A percentile compares a stretch with the other conserved stretches of the same genome.
Evolutionary conservation across 2,797 vertebrate genomes (phyloP).

Genomic region (Todus mexicanus): DNA sequence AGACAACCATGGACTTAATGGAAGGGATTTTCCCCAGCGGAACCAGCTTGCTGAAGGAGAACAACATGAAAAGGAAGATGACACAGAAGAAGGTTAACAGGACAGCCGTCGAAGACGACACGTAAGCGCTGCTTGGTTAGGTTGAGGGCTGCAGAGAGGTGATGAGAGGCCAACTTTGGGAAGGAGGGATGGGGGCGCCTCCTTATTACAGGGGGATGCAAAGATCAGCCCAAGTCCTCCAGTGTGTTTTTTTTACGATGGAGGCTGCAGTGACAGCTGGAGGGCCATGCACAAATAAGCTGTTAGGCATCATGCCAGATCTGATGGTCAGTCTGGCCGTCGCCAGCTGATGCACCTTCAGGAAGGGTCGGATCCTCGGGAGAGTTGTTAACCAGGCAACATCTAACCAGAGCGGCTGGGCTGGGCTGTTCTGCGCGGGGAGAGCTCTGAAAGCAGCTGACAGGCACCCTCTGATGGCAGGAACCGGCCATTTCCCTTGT

Average conservation of each 20-base stretch:
- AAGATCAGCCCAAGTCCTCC: background rate
- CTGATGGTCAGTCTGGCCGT: background rate
- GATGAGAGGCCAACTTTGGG: background rate
- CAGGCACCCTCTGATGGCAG: slow-evolving; percentile 44
- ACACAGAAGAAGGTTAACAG: slow-evolving; percentile 42
- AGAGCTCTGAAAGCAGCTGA: background rate
- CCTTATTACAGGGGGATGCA: background rate
- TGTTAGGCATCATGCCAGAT: background rate
- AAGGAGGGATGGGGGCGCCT: background rate
- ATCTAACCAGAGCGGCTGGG: background rate
- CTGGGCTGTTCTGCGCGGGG: background rate
- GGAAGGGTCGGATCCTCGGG: background rate
- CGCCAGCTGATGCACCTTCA: background rate
- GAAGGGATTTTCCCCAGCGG: slow-evolving; percentile 85
- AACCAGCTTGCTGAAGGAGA: slow-evolving; percentile 63
- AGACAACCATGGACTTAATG: slow-evolving; percentile 91
- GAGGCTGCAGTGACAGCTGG: background rate
- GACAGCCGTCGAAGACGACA: background rate
- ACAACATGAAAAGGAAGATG: slow-evolving; percentile 66
- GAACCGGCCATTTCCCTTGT: background rate
- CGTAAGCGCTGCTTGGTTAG: slow-evolving; percentile 42
- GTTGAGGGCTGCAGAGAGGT: background rate
- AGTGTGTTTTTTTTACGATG: background rate
- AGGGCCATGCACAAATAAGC: background rate
- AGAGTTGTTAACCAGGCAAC: background rate